These are phyloP conservation scores for Mechanitis mazaeus DNA, from an alignment of 2,888 invertebrate genomes.

Conservation along the genomic window DNA sequence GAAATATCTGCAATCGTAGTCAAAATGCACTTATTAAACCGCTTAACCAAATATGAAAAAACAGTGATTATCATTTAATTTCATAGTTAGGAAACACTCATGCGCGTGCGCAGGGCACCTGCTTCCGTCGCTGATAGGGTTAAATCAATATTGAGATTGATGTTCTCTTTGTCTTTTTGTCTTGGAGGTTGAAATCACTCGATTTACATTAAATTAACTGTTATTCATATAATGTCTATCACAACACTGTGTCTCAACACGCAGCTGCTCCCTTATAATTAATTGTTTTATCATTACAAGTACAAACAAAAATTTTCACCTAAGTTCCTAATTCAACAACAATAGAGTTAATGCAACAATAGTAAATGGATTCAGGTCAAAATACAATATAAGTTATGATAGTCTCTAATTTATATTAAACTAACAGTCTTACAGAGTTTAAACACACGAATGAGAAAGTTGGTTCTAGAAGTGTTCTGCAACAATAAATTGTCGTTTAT, in stretches of 20 bases:
- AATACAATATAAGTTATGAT: no score
- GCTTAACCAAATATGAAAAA: conserved; percentile 68
- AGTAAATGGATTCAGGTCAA: no score
- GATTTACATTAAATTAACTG: conserved; percentile 1
- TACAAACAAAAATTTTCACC: no score
- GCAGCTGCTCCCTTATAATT: background rate
- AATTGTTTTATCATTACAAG: no score
- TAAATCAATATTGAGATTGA: conserved; percentile 76
- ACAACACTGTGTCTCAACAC: background rate
- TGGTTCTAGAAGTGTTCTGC: no score
- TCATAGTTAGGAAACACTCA: conserved; percentile 72
- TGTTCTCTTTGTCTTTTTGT: conserved; percentile 59
- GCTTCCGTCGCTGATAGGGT: conserved; percentile 74
- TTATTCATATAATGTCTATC: background rate
- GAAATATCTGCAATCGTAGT: conserved; percentile 40
- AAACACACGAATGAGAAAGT: no score
- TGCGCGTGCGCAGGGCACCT: conserved; percentile 69
- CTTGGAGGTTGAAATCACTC: conserved; percentile 1
- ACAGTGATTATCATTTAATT: conserved; percentile 75
- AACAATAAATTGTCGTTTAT: no score
- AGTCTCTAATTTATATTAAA: no score
- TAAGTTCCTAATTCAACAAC: no score
- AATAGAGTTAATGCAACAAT: no score
- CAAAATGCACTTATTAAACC: conserved; percentile 65
- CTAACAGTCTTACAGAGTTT: no score